These are phyloP conservation scores for Maconellicoccus hirsutus DNA, from an alignment of 1,140 invertebrate genomes.

Conservation along the genomic window DNA sequence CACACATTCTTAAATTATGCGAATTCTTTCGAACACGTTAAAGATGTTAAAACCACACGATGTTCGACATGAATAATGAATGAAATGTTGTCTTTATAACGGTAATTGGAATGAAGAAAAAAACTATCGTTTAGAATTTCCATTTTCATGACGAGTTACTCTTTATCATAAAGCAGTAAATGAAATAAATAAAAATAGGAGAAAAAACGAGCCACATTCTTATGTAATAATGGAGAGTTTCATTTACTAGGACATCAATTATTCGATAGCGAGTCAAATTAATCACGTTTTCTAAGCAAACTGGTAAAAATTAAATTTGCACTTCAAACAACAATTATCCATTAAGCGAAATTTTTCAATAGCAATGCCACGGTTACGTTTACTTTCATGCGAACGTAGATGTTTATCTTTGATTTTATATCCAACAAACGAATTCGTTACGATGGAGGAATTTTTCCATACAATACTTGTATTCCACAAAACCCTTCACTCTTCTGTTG, in stretches of 20 bases:
- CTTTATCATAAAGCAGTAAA: not conserved
- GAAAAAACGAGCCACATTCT: not conserved
- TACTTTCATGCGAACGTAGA: too few relatives aligned
- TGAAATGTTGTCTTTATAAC: conserved; percentile 21
- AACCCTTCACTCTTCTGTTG: too few relatives aligned
- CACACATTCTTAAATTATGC: conserved; percentile 13
- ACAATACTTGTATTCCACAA: too few relatives aligned
- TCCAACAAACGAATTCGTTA: too few relatives aligned
- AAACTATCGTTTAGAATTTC: conserved; percentile 18
- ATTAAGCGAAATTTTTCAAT: too few relatives aligned
- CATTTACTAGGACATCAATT: not conserved
- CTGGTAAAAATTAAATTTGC: too few relatives aligned
- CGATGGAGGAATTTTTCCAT: too few relatives aligned
- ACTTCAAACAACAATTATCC: too few relatives aligned
- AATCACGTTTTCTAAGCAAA: not conserved
- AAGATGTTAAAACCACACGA: conserved; percentile 14
- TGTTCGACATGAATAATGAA: conserved; percentile 21
- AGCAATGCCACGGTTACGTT: too few relatives aligned
- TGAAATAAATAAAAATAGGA: not conserved
- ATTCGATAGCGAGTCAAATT: not conserved
- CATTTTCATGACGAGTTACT: conserved; percentile 19
- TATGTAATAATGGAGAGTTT: not conserved
- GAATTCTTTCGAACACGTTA: conserved; percentile 18
- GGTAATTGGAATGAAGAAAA: conserved; percentile 19
- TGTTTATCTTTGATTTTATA: too few relatives aligned